Evolutionary conservation across 2,888 invertebrate genomes (phyloP).

Genomic region (Folsomia manolachei): DNA sequence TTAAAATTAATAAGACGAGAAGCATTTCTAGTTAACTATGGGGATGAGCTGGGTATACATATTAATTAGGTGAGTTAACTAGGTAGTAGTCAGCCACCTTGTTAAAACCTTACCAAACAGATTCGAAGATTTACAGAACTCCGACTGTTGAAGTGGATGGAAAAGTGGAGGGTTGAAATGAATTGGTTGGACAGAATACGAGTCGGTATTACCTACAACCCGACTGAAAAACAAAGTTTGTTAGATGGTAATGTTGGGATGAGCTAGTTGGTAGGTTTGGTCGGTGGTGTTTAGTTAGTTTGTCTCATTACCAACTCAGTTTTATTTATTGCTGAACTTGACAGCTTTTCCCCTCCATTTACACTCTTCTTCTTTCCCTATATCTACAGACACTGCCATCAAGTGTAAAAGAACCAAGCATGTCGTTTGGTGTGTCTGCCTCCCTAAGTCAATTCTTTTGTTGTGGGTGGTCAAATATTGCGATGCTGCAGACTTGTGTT

Average conservation of each 20-base stretch:
- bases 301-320: constrained; percentile 22
- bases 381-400: too few species aligned
- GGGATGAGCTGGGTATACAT: not conserved
- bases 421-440: too few species aligned
- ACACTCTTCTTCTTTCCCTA: not conserved
- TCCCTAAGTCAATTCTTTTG: too few species aligned
- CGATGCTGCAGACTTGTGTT: too few species aligned
- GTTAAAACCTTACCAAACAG: too few species aligned
- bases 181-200: not conserved
- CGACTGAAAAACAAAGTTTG: not conserved
- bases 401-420: too few species aligned
- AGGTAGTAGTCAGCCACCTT: not conserved
- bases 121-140: too few species aligned
- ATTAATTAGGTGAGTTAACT: constrained; percentile 3
- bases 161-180: not conserved
- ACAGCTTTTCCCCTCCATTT: constrained; percentile 22
- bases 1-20: constrained; percentile 7
- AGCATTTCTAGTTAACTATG: not conserved
- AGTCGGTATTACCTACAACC: not conserved
- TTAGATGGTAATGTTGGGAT: too few species aligned
- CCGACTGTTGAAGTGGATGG: too few species aligned
- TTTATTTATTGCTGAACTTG: constrained; percentile 30
- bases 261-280: not conserved
- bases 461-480: too few species aligned
- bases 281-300: not conserved